phyloP scores from a whole-genome alignment of 1,140 invertebrate genomes.

The Microplitis demolitor region DNA sequence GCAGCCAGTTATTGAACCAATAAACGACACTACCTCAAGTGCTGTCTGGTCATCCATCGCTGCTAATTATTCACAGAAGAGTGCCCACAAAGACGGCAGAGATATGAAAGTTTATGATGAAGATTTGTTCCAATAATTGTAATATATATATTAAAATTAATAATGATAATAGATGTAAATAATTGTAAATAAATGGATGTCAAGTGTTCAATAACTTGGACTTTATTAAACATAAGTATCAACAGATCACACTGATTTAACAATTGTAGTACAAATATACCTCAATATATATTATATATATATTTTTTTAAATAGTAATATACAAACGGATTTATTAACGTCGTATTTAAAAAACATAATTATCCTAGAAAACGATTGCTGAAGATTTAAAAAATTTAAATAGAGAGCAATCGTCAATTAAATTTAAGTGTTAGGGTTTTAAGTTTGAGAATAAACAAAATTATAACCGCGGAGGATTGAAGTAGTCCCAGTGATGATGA shows the following conservation, averaged over 20 bases:
- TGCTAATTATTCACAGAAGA: conserved; percentile 82
- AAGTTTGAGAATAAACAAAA: neutral
- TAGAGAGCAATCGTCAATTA: neutral
- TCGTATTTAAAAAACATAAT: too few relatives aligned
- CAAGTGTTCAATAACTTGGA: too few relatives aligned
- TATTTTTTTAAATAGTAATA: too few relatives aligned
- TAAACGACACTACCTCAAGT: conserved; percentile 77
- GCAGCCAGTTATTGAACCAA: conserved; percentile 80
- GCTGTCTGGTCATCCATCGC: conserved; percentile 82
- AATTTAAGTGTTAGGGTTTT: too few relatives aligned
- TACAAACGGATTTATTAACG: too few relatives aligned
- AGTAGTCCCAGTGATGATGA: conserved; percentile 82
- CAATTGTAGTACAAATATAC: too few relatives aligned
- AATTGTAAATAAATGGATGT: too few relatives aligned
- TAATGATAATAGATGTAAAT: too few relatives aligned
- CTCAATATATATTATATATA: too few relatives aligned
- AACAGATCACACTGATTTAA: too few relatives aligned
- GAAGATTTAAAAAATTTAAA: neutral
- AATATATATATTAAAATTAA: neutral
- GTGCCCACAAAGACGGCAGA: conserved; percentile 75
- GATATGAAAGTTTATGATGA: conserved; percentile 75
- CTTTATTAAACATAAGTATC: neutral
- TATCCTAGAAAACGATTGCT: neutral
- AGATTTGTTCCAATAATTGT: conserved; percentile 58
- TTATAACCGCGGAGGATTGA: conserved; percentile 70